These are phyloP conservation scores for Zaprionus ghesquierei DNA, from an alignment of 1,140 invertebrate species.

Conservation along the genomic window DNA sequence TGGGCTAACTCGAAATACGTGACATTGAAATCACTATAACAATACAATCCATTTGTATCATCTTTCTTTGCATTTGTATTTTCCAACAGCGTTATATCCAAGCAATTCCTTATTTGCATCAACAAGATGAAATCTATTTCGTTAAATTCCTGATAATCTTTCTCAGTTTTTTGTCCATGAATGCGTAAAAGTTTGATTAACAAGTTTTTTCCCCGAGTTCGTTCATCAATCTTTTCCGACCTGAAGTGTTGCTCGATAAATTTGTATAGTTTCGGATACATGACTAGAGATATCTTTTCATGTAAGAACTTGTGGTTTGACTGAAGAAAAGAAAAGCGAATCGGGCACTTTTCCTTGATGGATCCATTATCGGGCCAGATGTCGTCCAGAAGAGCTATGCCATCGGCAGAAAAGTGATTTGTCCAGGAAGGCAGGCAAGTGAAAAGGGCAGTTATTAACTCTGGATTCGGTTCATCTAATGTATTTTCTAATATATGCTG, in stretches of 20 bases:
- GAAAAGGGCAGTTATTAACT: not conserved
- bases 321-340: not conserved
- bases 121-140: not conserved
- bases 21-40: no score
- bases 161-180: not conserved
- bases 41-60: no score
- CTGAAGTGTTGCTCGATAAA: no score
- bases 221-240: no score
- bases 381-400: not conserved
- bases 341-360: not conserved
- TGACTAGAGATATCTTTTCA: not conserved
- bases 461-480: not conserved
- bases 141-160: not conserved
- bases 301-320: not conserved
- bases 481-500: not conserved
- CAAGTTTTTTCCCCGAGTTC: no score
- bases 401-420: not conserved
- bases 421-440: not conserved
- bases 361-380: not conserved
- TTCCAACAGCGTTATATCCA: not conserved
- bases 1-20: no score
- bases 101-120: not conserved
- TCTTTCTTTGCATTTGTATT: not conserved
- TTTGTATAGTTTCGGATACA: not conserved
- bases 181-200: no score